Evolutionary conservation across 2,113 vertebrate species (phyloP).

Genomic region (Polyodon spathula): DNA sequence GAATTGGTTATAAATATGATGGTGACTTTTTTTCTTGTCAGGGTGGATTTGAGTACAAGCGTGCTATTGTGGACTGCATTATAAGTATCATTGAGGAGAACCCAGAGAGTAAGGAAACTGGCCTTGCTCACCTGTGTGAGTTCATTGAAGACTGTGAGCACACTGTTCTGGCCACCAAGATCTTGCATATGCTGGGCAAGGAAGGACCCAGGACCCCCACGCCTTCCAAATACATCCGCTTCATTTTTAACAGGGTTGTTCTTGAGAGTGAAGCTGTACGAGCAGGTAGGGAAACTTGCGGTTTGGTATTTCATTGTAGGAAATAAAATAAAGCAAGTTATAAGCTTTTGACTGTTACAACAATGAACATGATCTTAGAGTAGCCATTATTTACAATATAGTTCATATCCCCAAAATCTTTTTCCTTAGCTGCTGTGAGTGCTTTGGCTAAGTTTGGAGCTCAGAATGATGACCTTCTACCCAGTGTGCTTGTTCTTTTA

Average conservation of each 20-base stretch:
- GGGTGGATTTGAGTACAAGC: constrained; percentile 98
- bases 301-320: not conserved
- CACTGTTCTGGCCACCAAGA: constrained; percentile 91
- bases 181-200: constrained; percentile 88
- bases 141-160: constrained; percentile 98
- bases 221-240: constrained; percentile 96
- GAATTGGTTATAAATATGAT: not conserved
- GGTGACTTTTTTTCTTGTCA: constrained; percentile 30
- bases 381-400: not conserved
- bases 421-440: constrained; percentile 78
- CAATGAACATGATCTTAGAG: not conserved
- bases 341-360: not conserved
- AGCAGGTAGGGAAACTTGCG: constrained; percentile 62
- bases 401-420: fast-evolving
- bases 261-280: constrained; percentile 93
- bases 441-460: constrained; percentile 95
- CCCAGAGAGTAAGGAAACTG: constrained; percentile 86
- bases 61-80: constrained; percentile 95
- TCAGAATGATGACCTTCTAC: constrained; percentile 90
- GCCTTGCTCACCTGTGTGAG: constrained; percentile 90
- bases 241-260: constrained; percentile 96
- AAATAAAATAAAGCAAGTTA: too few species aligned
- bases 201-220: constrained; percentile 82
- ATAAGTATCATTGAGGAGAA: constrained; percentile 95
- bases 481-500: constrained; percentile 88